These are phyloP conservation scores for Stictocephala bisonia DNA, from an alignment of 2,888 invertebrate species.

Conservation along the genomic window DNA sequence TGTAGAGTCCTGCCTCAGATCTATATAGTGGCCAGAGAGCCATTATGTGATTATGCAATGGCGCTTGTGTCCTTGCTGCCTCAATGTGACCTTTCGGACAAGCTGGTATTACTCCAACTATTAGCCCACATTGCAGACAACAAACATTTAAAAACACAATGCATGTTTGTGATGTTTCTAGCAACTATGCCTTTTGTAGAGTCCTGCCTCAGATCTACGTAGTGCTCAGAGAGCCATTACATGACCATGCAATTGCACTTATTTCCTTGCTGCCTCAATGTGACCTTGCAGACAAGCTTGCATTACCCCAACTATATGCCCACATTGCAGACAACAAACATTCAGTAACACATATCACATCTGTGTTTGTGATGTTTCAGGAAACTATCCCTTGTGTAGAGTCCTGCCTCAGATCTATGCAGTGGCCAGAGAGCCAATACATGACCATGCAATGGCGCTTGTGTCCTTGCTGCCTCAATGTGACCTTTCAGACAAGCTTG, in stretches of 20 bases:
- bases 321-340: too few relatives aligned
- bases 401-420: conserved; percentile 92
- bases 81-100: conserved; percentile 87
- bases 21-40: conserved; percentile 88
- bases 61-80: conserved; percentile 83
- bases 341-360: too few relatives aligned
- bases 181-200: conserved; percentile 48
- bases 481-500: conserved; percentile 87
- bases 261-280: too few relatives aligned
- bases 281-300: conserved; percentile 60
- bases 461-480: conserved; percentile 84
- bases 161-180: too few relatives aligned
- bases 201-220: conserved; percentile 49
- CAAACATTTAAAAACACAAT: conserved; percentile 78
- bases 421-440: conserved; percentile 86
- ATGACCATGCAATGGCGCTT: conserved; percentile 85
- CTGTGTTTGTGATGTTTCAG: conserved; percentile 66
- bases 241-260: neutral
- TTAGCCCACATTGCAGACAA: conserved; percentile 85
- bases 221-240: neutral
- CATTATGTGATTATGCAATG: conserved; percentile 86
- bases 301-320: neutral
- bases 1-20: conserved; percentile 90
- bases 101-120: conserved; percentile 83
- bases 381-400: conserved; percentile 88